A percentile compares a stretch with the other conserved stretches of the same genome.
These are phyloP conservation scores for Columba livia DNA, from an alignment of 2,113 vertebrate genomes.

Conservation along the genomic window DNA sequence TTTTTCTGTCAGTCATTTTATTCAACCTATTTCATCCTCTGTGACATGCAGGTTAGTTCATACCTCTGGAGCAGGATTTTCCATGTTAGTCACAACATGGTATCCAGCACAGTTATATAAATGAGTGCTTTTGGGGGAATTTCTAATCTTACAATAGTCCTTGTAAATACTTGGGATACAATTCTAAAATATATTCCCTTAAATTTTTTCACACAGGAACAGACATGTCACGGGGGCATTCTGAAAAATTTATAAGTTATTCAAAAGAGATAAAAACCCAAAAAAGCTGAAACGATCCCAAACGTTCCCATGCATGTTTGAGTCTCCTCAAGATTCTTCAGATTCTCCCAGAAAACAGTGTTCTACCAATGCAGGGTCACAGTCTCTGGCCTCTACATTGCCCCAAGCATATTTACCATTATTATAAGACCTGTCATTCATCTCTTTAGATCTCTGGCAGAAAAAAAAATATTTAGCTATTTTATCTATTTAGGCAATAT, in stretches of 20 bases:
- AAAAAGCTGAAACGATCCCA: conserved; percentile 16
- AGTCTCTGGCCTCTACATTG: conserved; percentile 61
- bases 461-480: conserved; percentile 41
- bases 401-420: conserved; percentile 68
- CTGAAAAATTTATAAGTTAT: conserved; percentile 54
- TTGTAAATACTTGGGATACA: background rate
- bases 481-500: conserved; percentile 56
- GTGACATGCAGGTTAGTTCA: background rate
- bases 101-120: background rate
- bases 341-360: conserved; percentile 59
- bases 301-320: conserved; percentile 64
- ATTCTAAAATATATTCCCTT: background rate
- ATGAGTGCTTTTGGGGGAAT: accelerated
- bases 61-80: background rate
- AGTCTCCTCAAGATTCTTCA: conserved; percentile 62
- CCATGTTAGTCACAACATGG: background rate
- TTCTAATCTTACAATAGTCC: background rate
- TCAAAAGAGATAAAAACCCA: conserved; percentile 54
- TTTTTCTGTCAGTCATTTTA: background rate
- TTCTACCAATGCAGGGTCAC: conserved; percentile 57
- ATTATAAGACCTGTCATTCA: conserved; percentile 69
- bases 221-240: background rate
- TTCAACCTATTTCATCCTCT: background rate
- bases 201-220: conserved; percentile 36
- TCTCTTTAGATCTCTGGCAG: conserved; percentile 58